Conservation (phyloP, 2,797 vertebrate species). For the Threskiornis aethiopicus region DNA sequence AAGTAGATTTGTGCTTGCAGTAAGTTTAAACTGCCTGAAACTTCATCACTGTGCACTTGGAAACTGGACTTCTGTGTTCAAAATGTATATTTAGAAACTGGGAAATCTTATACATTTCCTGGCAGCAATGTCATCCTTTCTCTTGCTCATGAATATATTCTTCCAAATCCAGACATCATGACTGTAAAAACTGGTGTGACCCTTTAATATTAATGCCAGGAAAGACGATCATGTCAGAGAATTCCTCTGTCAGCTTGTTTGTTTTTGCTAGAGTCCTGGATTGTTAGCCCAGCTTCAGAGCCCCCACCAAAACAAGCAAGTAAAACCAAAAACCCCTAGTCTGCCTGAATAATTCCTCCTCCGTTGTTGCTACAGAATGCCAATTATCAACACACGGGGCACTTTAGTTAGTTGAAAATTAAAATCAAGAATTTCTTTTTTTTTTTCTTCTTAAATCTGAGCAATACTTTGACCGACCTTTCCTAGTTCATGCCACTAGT, state of each 20-base stretch:
- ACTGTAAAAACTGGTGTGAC: not conserved
- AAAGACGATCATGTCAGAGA: not conserved
- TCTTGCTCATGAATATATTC: not conserved
- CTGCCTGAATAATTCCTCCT: accelerated
- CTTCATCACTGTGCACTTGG: not conserved
- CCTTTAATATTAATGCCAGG: not conserved
- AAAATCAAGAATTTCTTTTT: not conserved
- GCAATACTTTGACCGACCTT: not conserved
- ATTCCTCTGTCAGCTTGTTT: not conserved
- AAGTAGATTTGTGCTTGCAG: not conserved
- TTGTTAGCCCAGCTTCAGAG: not conserved
- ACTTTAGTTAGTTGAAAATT: not conserved
- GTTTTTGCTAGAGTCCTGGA: not conserved
- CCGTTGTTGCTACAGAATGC: not conserved
- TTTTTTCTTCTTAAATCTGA: not conserved
- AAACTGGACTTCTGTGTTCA: not conserved
- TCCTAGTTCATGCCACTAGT: too few relatives aligned
- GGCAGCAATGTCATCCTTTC: not conserved
- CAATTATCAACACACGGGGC: accelerated
- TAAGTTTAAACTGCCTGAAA: not conserved
- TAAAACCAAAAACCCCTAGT: accelerated
- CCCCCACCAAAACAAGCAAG: not conserved
- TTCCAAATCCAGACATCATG: not conserved
- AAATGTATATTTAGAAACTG: not conserved
- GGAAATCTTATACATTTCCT: not conserved